These are phyloP conservation scores for Homarus gammarus DNA, from an alignment of 2,888 invertebrate genomes.

Conservation along the genomic window DNA sequence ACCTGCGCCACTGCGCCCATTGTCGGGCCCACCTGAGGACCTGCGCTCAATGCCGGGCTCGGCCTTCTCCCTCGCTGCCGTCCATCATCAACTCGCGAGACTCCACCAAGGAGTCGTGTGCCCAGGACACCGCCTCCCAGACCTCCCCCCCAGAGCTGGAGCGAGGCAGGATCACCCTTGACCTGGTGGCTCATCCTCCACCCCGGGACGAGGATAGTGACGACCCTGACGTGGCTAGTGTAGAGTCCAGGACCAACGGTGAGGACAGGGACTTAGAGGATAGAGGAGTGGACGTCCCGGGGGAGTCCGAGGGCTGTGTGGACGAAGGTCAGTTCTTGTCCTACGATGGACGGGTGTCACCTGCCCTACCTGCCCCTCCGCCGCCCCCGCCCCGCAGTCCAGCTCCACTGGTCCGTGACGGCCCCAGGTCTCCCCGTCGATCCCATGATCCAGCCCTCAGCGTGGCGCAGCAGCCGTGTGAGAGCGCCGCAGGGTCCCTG, in stretches of 20 bases:
- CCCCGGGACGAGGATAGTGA: slow-evolving; percentile 40
- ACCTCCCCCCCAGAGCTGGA: slow-evolving; percentile 66
- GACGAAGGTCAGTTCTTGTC: background rate
- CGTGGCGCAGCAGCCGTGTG: slow-evolving; percentile 49
- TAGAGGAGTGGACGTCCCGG: background rate
- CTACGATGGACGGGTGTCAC: slow-evolving; percentile 31
- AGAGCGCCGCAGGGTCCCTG: slow-evolving; percentile 50
- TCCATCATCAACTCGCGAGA: slow-evolving; percentile 58
- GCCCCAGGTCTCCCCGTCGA: slow-evolving; percentile 34
- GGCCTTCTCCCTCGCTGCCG: slow-evolving; percentile 65
- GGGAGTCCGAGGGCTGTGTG: background rate
- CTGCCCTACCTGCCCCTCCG: slow-evolving; percentile 38
- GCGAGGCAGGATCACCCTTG: slow-evolving; percentile 54
- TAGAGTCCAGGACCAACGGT: background rate
- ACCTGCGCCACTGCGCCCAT: slow-evolving; percentile 69
- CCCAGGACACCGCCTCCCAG: slow-evolving; percentile 70
- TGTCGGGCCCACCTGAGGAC: slow-evolving; percentile 66
- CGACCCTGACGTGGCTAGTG: slow-evolving; percentile 27
- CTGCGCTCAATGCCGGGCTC: slow-evolving; percentile 65
- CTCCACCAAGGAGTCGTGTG: slow-evolving; percentile 58
- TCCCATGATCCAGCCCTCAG: slow-evolving; percentile 29
- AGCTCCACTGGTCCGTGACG: slow-evolving; percentile 21
- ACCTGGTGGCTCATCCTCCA: slow-evolving; percentile 63
- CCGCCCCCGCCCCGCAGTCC: slow-evolving; percentile 56
- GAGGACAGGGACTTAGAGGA: slow-evolving; percentile 41